Conservation (phyloP, 2,113 vertebrate species). For the Caranx melampygus region DNA sequence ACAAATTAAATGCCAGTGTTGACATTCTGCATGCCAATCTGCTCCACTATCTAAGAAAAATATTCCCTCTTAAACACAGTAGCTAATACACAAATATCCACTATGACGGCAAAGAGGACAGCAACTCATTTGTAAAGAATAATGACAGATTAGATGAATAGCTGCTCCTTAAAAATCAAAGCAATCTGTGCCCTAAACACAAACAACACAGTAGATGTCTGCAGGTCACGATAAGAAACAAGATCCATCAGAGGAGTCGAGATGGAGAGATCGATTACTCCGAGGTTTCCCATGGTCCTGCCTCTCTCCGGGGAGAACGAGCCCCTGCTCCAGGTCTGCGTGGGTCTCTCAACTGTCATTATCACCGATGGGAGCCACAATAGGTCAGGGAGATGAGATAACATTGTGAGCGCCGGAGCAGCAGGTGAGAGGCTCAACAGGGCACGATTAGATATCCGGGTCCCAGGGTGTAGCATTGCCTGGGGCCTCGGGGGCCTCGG, state of each 20-base stretch:
- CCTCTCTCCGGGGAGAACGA: slow-evolving; percentile 74
- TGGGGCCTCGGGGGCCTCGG: slow-evolving; percentile 73
- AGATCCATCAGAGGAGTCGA: slow-evolving; percentile 61
- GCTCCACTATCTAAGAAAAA: neutral
- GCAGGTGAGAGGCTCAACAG: slow-evolving; percentile 84
- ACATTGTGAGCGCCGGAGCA: slow-evolving; percentile 79
- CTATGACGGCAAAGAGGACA: neutral
- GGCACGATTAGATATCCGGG: slow-evolving; percentile 82
- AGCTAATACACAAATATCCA: neutral
- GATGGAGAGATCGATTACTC: slow-evolving; percentile 77
- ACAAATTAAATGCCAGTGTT: slow-evolving; percentile 9
- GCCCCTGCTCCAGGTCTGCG: slow-evolving; percentile 58
- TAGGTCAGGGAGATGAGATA: slow-evolving; percentile 86
- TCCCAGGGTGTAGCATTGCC: slow-evolving; percentile 87
- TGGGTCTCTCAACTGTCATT: slow-evolving; percentile 82
- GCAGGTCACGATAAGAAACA: slow-evolving; percentile 61
- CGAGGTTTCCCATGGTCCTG: slow-evolving; percentile 80
- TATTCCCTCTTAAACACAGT: neutral
- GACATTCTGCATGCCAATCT: slow-evolving; percentile 3
- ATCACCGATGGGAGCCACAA: slow-evolving; percentile 79
- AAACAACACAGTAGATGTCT: slow-evolving; percentile 30
- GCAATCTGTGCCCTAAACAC: slow-evolving; percentile 53
- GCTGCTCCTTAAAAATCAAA: slow-evolving; percentile 33
- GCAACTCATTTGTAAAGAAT: neutral
- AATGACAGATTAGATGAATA: slow-evolving; percentile 6